These are phyloP conservation scores for Carettochelys insculpta DNA, from an alignment of 2,113 vertebrate species.

Conservation along the genomic window DNA sequence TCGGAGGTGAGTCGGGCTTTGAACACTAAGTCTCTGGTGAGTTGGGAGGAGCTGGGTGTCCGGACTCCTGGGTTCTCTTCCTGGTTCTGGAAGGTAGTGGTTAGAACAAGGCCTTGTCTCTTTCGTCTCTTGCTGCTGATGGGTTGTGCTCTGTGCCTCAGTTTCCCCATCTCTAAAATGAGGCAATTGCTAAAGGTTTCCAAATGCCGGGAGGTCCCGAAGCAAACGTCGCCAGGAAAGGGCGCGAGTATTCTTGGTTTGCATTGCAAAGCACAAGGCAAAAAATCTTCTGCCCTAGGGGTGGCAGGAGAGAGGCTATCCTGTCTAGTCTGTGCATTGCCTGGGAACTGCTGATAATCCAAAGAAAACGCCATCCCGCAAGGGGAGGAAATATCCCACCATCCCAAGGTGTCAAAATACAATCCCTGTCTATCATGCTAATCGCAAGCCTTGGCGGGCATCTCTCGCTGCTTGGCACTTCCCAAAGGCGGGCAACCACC, in stretches of 20 bases:
- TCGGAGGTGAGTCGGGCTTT: conserved; percentile 81
- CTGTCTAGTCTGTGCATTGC: background rate
- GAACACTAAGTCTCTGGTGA: accelerated
- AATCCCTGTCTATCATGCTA: accelerated
- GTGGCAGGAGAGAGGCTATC: background rate
- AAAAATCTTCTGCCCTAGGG: background rate
- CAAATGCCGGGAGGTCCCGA: background rate
- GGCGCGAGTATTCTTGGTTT: background rate
- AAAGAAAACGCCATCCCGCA: background rate
- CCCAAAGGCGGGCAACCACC: background rate
- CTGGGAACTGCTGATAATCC: background rate
- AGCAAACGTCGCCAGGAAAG: background rate
- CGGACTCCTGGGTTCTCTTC: background rate
- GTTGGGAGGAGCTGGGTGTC: background rate
- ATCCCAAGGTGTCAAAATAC: accelerated
- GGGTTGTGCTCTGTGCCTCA: background rate
- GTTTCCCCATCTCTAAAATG: background rate
- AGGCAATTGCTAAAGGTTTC: background rate
- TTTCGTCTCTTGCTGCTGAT: background rate
- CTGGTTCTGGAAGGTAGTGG: background rate
- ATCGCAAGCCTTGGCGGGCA: accelerated
- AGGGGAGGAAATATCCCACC: background rate
- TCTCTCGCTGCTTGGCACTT: accelerated
- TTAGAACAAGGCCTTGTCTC: background rate
- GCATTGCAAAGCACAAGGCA: background rate